Percentiles rank a stretch among this genome's conserved stretches.
Conservation (phyloP, 23 tunicate species). For the Trididemnum clinides region DNA sequence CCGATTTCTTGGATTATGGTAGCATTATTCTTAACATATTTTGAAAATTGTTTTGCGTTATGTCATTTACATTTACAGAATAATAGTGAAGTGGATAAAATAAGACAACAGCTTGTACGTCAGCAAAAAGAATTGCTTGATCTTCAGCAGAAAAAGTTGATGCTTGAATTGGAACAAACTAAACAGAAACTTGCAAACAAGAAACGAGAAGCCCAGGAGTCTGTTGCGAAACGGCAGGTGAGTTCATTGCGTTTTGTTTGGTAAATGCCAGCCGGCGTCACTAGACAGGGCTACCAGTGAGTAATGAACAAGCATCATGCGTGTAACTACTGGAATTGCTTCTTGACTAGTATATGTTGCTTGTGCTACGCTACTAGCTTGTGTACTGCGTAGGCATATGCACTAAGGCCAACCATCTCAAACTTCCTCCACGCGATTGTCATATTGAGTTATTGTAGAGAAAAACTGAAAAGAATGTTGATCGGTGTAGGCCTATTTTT, state of each 20-base stretch:
- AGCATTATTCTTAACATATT: no score
- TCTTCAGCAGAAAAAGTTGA: conserved; percentile 71
- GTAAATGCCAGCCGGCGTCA: no score
- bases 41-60: background rate
- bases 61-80: background rate
- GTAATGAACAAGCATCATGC: background rate
- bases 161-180: conserved; percentile 83
- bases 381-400: no score
- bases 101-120: conserved; percentile 65
- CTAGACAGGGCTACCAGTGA: background rate
- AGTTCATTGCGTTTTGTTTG: background rate
- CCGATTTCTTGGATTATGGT: no score
- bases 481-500: no score
- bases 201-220: conserved; percentile 12
- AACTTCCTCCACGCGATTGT: no score
- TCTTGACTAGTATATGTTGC: background rate
- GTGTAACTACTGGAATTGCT: background rate
- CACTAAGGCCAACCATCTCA: no score
- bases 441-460: no score
- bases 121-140: conserved; percentile 85
- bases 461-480: no score
- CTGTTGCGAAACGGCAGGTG: background rate
- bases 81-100: conserved; percentile 49
- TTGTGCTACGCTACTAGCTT: no score
- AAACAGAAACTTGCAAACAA: conserved; percentile 75